Evolutionary conservation across 2,797 vertebrate genomes (phyloP).

Genomic region (Brachyrhaphis roseni): DNA sequence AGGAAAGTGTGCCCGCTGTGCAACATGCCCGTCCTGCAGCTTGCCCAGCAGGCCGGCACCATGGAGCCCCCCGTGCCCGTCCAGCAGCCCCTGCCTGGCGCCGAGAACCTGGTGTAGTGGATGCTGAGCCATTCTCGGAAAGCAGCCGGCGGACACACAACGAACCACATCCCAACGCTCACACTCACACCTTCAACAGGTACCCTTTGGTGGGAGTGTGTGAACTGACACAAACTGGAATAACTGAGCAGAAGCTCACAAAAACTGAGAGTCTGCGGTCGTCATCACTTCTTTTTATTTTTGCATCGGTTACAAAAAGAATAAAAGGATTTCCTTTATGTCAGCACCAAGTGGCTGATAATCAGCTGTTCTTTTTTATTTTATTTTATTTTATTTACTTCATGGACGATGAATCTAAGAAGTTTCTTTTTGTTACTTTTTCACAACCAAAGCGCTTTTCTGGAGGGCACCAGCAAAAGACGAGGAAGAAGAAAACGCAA

Average conservation of each 20-base stretch:
- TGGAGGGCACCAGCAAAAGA: constrained; percentile 72
- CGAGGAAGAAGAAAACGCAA: constrained; percentile 63
- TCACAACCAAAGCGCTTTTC: constrained; percentile 89
- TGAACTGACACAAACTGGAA: constrained; percentile 55
- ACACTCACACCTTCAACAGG: constrained; percentile 66
- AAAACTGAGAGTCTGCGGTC: constrained; percentile 45
- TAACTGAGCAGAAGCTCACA: constrained; percentile 52
- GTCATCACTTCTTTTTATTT: constrained; percentile 28
- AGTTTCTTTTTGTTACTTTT: constrained; percentile 64
- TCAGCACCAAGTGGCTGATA: constrained; percentile 38
- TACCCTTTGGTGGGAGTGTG: constrained; percentile 61
- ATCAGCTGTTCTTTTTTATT: constrained; percentile 35
- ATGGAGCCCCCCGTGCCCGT: constrained; percentile 75
- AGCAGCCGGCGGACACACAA: constrained; percentile 36
- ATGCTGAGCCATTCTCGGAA: not conserved
- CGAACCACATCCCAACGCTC: constrained; percentile 36
- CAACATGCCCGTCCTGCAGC: constrained; percentile 97
- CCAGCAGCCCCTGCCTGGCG: constrained; percentile 90
- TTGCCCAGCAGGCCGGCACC: constrained; percentile 89
- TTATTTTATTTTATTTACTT: constrained; percentile 34
- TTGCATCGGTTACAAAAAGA: constrained; percentile 56
- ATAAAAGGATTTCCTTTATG: constrained; percentile 38
- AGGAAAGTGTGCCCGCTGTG: constrained; percentile 97
- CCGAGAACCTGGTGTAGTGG: constrained; percentile 93
- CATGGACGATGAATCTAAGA: constrained; percentile 53